Percentiles rank a stretch among this genome's conserved stretches.
Evolutionary conservation across 2,888 invertebrate species (phyloP).

Genomic region (Platycheirus albimanus): DNA sequence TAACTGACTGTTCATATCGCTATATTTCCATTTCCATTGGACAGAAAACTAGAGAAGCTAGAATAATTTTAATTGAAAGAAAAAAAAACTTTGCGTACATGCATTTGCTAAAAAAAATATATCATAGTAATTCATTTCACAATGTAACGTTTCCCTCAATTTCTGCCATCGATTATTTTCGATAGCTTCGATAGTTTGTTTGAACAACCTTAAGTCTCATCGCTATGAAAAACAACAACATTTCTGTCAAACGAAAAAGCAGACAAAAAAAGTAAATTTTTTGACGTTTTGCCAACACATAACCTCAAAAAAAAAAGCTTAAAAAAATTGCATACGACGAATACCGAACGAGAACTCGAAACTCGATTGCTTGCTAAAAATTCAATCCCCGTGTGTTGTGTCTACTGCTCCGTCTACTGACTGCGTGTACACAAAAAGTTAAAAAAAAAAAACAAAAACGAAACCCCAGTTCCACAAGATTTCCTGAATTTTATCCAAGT

Average conservation of each 20-base stretch:
- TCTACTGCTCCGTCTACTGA: slow-evolving; percentile 26
- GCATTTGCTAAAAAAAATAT: too few species aligned
- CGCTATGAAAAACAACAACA: slow-evolving; percentile 47
- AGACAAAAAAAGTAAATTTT: slow-evolving; percentile 42
- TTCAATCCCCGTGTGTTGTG: slow-evolving; percentile 52
- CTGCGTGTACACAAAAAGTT: slow-evolving; percentile 62
- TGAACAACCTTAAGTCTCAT: neutral
- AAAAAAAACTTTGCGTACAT: neutral
- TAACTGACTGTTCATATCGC: too few species aligned
- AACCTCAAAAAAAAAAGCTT: slow-evolving; percentile 65
- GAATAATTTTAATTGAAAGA: too few species aligned
- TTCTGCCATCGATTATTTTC: neutral
- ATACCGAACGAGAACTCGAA: slow-evolving; percentile 46
- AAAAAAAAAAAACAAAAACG: slow-evolving; percentile 30
- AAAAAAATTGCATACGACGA: slow-evolving; percentile 69
- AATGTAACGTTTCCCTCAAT: neutral
- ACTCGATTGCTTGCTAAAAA: slow-evolving; percentile 22
- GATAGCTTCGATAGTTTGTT: slow-evolving; percentile 10
- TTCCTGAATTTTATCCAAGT: slow-evolving; percentile 27
- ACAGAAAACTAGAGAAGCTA: too few species aligned
- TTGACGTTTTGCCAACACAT: slow-evolving; percentile 61
- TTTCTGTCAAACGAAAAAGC: slow-evolving; percentile 48
- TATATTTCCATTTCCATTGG: too few species aligned
- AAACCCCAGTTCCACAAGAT: slow-evolving; percentile 33
- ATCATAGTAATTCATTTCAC: too few species aligned